A percentile compares a stretch with the other conserved stretches of the same genome.
Conservation (phyloP, 2,113 vertebrate species). For the Heterotilapia buettikoferi region DNA sequence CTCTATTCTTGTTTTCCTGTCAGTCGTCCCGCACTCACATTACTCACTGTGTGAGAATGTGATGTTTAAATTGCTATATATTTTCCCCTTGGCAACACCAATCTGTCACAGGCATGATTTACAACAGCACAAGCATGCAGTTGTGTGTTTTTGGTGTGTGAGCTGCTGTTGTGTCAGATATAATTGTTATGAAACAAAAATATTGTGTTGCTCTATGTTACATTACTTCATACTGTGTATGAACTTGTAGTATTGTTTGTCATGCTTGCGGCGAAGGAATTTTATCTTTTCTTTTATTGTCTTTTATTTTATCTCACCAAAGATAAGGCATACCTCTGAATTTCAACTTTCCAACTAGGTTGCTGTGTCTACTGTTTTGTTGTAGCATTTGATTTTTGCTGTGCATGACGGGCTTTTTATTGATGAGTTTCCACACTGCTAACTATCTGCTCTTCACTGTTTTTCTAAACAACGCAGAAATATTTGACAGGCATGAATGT, state of each 20-base stretch:
- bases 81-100: slow-evolving; percentile 16
- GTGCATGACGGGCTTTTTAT: neutral
- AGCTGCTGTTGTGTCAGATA: neutral
- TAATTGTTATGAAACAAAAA: neutral
- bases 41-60: slow-evolving; percentile 9
- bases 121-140: neutral
- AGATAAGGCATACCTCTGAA: neutral
- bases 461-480: neutral
- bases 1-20: slow-evolving; percentile 4
- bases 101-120: slow-evolving; percentile 23
- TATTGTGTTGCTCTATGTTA: neutral
- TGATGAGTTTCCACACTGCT: neutral
- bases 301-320: neutral
- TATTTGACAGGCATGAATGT: neutral
- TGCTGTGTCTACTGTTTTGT: neutral
- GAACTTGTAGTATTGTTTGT: neutral
- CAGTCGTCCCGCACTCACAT: neutral
- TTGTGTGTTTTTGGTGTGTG: neutral
- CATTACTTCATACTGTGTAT: neutral
- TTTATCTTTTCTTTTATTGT: neutral
- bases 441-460: neutral
- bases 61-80: slow-evolving; percentile 35
- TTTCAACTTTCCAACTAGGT: neutral
- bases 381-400: neutral
- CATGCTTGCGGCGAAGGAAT: neutral